Evolutionary conservation across 2,888 invertebrate genomes (phyloP).

Genomic region (Caenorhabditis imperialis): DNA sequence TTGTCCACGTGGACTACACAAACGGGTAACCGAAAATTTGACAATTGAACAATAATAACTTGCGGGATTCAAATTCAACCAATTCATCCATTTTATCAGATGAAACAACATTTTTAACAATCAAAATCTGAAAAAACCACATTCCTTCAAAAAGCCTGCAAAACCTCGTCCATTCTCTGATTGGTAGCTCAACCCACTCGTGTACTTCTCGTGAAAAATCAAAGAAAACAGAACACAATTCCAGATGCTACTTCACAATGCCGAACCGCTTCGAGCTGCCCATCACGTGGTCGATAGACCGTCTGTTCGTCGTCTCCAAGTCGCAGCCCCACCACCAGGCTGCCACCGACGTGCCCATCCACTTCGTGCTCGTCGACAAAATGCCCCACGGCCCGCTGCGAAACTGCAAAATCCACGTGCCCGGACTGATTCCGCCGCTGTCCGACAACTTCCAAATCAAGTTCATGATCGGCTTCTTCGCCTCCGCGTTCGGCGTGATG

Average conservation of each 20-base stretch:
- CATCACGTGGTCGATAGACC: constrained; percentile 37
- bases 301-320: constrained; percentile 49
- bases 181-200: too few species aligned
- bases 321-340: constrained; percentile 44
- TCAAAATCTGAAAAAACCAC: too few species aligned
- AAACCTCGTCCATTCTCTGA: too few species aligned
- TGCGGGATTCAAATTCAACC: too few species aligned
- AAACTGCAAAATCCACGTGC: constrained; percentile 47
- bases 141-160: too few species aligned
- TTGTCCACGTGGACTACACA: too few species aligned
- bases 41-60: too few species aligned
- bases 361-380: constrained; percentile 54
- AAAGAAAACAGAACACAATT: too few species aligned
- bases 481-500: constrained; percentile 38
- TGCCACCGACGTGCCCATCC: constrained; percentile 52
- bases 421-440: constrained; percentile 15
- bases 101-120: too few species aligned
- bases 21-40: too few species aligned
- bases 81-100: too few species aligned
- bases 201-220: too few species aligned
- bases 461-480: constrained; percentile 31
- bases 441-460: constrained; percentile 46
- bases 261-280: constrained; percentile 58
- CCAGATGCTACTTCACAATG: constrained; percentile 55
- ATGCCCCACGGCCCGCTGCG: constrained; percentile 34